phyloP scores from a whole-genome alignment of 2,797 vertebrate species.

The Centroberyx gerrardi region DNA sequence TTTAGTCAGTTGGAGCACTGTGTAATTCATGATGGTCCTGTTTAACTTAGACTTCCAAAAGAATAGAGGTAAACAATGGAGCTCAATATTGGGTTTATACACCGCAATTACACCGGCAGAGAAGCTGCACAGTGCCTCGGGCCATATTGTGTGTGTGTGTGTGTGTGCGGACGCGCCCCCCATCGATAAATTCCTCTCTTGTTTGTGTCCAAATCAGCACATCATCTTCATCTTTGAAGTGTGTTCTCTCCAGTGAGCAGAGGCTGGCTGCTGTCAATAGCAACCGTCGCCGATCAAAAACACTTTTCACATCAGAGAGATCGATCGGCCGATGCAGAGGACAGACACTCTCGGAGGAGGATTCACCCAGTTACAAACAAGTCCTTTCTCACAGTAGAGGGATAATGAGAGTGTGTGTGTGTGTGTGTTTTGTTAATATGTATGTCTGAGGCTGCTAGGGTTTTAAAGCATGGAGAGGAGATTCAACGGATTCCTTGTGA shows the following conservation, averaged over 20 bases:
- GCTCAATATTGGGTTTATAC: conserved; percentile 63
- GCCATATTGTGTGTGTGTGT: conserved; percentile 27
- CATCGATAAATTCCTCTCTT: conserved; percentile 58
- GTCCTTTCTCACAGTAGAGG: conserved; percentile 38
- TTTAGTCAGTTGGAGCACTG: conserved; percentile 28
- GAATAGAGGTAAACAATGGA: conserved; percentile 62
- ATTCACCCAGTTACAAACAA: conserved; percentile 37
- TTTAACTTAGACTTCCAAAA: conserved; percentile 42
- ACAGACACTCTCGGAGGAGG: conserved; percentile 44
- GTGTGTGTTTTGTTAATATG: conserved; percentile 33
- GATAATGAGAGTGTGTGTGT: conserved; percentile 49
- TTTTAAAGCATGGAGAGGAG: conserved; percentile 24
- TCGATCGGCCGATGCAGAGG: conserved; percentile 61
- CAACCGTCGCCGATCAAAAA: conserved; percentile 66
- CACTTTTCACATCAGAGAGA: conserved; percentile 73
- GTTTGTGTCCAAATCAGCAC: conserved; percentile 56
- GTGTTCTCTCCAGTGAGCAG: conserved; percentile 30
- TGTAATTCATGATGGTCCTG: conserved; percentile 27
- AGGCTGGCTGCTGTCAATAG: conserved; percentile 67
- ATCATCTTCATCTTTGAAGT: conserved; percentile 57
- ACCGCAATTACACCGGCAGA: conserved; percentile 62
- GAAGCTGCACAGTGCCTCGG: conserved; percentile 40
- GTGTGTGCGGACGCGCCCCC: not conserved
- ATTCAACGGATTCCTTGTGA: conserved; percentile 24
- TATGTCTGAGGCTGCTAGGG: conserved; percentile 10